phyloP scores from a whole-genome alignment of 92 coral and sea anemone genomes.

The Porites evermanni region DNA sequence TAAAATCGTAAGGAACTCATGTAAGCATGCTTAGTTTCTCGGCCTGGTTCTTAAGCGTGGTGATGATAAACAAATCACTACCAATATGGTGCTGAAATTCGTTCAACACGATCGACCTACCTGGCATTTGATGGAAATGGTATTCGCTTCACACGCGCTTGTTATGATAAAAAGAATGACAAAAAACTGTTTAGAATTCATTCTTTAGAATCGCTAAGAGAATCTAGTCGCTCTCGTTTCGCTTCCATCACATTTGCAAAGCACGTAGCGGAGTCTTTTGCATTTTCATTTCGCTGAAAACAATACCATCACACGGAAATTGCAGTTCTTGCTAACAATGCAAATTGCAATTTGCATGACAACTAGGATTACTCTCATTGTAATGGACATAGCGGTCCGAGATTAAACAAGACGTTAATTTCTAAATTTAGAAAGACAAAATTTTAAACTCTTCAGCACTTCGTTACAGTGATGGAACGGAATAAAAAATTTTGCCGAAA shows the following conservation, averaged over 20 bases:
- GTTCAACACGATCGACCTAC: slow-evolving; percentile 1
- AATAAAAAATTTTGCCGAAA: too few species aligned
- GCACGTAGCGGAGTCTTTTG: not conserved
- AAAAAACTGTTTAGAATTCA: not conserved
- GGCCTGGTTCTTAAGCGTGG: not conserved
- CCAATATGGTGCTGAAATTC: not conserved
- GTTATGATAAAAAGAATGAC: not conserved
- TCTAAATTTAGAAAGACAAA: not conserved
- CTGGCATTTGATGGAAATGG: slow-evolving; percentile 65
- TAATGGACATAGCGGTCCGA: not conserved
- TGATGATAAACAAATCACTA: not conserved
- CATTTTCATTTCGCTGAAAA: slow-evolving; percentile 6
- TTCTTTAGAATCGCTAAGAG: not conserved
- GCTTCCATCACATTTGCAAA: not conserved
- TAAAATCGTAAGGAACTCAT: too few species aligned
- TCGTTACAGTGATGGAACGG: too few species aligned
- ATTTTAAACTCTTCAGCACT: too few species aligned
- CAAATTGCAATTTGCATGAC: slow-evolving; percentile 8
- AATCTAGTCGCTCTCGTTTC: not conserved
- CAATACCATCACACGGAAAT: slow-evolving; percentile 9
- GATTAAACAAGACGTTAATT: not conserved
- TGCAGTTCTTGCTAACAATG: slow-evolving; percentile 1
- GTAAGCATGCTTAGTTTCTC: too few species aligned
- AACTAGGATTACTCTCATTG: not conserved
- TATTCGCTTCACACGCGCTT: slow-evolving; percentile 1